These are phyloP conservation scores for Neopelma chrysocephalum DNA, from an alignment of 2,797 vertebrate genomes.

Conservation along the genomic window DNA sequence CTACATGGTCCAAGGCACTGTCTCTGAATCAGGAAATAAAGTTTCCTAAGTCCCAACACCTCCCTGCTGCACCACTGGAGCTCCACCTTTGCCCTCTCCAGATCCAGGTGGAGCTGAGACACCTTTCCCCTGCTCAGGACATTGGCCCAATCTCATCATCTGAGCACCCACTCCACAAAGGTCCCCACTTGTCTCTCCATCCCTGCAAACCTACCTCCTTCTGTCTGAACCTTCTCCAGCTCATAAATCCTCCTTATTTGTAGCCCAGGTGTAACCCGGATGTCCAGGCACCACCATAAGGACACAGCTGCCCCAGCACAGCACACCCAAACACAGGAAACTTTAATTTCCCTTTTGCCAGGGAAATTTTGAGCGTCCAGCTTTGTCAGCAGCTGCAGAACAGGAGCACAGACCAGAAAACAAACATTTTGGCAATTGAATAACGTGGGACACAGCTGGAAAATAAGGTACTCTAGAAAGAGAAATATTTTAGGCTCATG, in stretches of 20 bases:
- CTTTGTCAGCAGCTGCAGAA: not conserved
- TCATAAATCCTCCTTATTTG: not conserved
- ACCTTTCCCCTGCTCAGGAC: not conserved
- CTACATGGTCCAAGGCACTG: not conserved
- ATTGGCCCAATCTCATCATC: not conserved
- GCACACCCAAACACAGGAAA: accelerated
- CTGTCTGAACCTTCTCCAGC: not conserved
- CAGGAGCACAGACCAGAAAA: not conserved
- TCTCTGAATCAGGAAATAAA: not conserved
- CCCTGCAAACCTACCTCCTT: not conserved
- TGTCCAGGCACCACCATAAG: accelerated
- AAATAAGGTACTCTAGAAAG: conserved; percentile 16
- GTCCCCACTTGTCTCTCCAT: accelerated
- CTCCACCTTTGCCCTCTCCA: not conserved
- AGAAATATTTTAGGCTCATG: not conserved
- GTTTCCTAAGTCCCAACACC: not conserved
- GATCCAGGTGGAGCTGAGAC: not conserved
- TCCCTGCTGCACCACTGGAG: not conserved
- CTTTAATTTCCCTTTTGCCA: not conserved
- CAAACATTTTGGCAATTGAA: not conserved
- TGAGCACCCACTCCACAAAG: not conserved
- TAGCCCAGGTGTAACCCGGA: not conserved
- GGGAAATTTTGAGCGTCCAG: not conserved
- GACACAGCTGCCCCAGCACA: not conserved
- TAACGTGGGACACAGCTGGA: not conserved